A percentile compares a stretch with the other conserved stretches of the same genome.
phyloP scores from a whole-genome alignment of 1,140 invertebrate species.

The Zaprionus camerounensis region DNA sequence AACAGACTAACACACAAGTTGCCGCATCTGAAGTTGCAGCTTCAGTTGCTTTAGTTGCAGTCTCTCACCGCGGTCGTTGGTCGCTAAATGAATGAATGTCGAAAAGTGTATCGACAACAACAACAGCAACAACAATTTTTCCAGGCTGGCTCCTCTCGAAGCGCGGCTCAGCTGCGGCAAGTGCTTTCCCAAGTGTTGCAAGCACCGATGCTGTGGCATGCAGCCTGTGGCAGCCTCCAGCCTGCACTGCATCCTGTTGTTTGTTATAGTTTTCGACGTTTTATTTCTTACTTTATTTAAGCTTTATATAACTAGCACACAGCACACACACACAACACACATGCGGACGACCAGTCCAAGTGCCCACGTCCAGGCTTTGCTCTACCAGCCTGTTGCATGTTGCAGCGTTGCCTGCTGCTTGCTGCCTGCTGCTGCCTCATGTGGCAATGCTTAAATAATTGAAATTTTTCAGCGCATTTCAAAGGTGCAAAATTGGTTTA shows the following conservation, averaged over 20 bases:
- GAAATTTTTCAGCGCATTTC: conserved; percentile 60
- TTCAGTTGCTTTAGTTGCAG: conserved; percentile 20
- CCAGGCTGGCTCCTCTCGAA: conserved; percentile 45
- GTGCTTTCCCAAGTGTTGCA: conserved; percentile 49
- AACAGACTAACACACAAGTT: not conserved
- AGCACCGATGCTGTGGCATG: conserved; percentile 27
- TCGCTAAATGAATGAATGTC: conserved; percentile 82
- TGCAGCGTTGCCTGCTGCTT: conserved; percentile 15
- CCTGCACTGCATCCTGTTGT: conserved; percentile 72
- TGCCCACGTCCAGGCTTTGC: conserved; percentile 27
- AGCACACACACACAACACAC: conserved; percentile 34
- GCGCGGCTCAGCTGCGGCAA: conserved; percentile 26
- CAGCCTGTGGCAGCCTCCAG: conserved; percentile 1
- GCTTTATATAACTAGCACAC: conserved; percentile 77
- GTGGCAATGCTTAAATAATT: conserved; percentile 64
- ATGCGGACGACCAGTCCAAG: conserved; percentile 34
- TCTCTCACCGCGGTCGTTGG: conserved; percentile 57
- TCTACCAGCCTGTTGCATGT: conserved; percentile 19
- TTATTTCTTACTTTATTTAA: conserved; percentile 74
- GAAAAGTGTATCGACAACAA: conserved; percentile 78
- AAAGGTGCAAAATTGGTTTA: conserved; percentile 63
- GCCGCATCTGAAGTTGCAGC: conserved; percentile 12
- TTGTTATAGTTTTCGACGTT: conserved; percentile 76
- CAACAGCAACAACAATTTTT: conserved; percentile 62
- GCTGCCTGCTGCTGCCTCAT: conserved; percentile 18